Evolutionary conservation across 2,888 invertebrate species (phyloP).

Genomic region (Teleogryllus oceanicus): DNA sequence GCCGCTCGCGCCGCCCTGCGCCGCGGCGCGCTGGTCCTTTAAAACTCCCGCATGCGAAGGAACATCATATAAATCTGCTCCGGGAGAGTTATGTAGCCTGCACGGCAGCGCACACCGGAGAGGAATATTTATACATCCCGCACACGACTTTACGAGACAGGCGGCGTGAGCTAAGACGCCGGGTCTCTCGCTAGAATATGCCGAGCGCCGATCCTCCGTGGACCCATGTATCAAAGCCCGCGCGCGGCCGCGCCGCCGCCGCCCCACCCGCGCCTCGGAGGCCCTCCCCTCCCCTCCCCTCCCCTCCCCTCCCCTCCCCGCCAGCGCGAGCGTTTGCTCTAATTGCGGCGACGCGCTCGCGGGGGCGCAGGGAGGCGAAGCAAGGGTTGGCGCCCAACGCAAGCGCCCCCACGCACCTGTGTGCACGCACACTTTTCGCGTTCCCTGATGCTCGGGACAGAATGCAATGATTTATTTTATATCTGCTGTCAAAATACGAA

Average conservation of each 20-base stretch:
- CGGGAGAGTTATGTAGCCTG: slow-evolving; percentile 26
- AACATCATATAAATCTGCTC: slow-evolving; percentile 26
- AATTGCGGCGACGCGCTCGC: neutral
- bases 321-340: neutral
- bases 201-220: neutral
- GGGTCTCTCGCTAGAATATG: slow-evolving; percentile 10
- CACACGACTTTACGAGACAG: neutral
- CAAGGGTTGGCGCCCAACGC: neutral
- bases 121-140: neutral
- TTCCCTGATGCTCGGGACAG: too few relatives aligned
- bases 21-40: neutral
- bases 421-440: too few relatives aligned
- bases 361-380: neutral
- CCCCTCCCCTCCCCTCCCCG: neutral
- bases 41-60: slow-evolving; percentile 1
- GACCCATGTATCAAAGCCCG: slow-evolving; percentile 18
- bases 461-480: too few relatives aligned
- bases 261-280: neutral
- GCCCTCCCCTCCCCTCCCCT: neutral
- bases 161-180: slow-evolving; percentile 10
- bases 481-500: too few relatives aligned
- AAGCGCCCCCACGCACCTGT: too few relatives aligned
- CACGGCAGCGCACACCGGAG: slow-evolving; percentile 21
- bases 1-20: neutral
- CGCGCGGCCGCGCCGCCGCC: neutral